Percentiles rank a stretch among this genome's conserved stretches.
Conservation (phyloP, 2,113 vertebrate species). For the Sinosuthora webbiana region DNA sequence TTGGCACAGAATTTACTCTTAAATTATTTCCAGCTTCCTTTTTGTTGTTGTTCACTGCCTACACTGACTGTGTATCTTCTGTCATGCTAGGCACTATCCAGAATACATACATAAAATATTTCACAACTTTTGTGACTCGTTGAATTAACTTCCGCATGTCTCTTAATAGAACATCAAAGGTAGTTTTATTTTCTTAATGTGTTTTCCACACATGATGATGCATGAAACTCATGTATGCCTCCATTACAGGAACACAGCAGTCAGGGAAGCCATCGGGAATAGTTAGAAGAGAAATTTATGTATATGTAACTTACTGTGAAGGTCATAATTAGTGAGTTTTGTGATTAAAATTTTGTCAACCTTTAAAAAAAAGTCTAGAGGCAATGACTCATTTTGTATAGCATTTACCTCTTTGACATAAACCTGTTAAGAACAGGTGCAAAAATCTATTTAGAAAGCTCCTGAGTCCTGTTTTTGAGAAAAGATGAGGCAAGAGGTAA, state of each 20-base stretch:
- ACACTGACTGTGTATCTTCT: background rate
- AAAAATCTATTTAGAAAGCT: background rate
- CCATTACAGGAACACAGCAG: background rate
- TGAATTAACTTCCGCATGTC: background rate
- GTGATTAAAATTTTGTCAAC: conserved; percentile 28
- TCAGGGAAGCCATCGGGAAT: background rate
- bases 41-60: background rate
- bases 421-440: background rate
- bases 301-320: background rate
- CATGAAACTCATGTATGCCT: background rate
- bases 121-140: background rate
- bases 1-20: background rate
- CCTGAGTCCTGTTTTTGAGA: background rate
- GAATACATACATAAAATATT: background rate
- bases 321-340: conserved; percentile 31
- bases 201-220: background rate
- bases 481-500: background rate
- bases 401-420: background rate
- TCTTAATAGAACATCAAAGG: background rate
- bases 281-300: background rate
- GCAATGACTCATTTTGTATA: background rate
- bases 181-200: background rate
- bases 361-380: conserved; percentile 12
- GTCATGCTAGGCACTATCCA: background rate
- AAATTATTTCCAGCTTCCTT: background rate